A percentile compares a stretch with the other conserved stretches of the same genome.
These are phyloP conservation scores for Spinus olivaceus DNA, from an alignment of 2,797 vertebrate genomes.

Conservation along the genomic window DNA sequence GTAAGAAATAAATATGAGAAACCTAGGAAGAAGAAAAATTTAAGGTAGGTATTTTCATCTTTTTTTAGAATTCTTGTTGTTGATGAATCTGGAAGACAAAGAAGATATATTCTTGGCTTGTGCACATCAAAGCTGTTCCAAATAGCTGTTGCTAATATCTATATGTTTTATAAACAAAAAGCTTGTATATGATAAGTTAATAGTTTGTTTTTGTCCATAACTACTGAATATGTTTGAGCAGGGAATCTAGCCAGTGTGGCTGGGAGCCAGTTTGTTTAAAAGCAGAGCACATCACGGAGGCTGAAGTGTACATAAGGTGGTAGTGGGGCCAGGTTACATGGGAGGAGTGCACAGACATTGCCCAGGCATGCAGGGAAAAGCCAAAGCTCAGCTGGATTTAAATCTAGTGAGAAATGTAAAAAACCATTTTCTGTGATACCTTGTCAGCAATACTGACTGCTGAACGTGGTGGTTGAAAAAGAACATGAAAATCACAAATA, in stretches of 20 bases:
- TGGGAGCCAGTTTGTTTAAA: not conserved
- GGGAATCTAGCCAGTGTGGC: not conserved
- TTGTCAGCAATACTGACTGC: not conserved
- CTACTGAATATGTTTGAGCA: not conserved
- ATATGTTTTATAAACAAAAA: not conserved
- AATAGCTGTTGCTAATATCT: not conserved
- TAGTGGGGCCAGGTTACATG: not conserved
- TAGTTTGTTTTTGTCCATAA: not conserved
- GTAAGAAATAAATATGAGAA: not conserved
- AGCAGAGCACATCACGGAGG: not conserved
- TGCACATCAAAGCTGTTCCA: not conserved
- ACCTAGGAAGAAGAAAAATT: not conserved
- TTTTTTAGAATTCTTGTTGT: not conserved
- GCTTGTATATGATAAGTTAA: not conserved
- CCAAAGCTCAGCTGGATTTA: slow-evolving; percentile 26
- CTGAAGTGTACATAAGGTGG: not conserved
- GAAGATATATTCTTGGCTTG: not conserved
- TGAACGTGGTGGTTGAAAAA: not conserved
- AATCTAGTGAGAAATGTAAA: not conserved
- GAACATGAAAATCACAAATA: not conserved
- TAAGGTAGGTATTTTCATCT: not conserved
- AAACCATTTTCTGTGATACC: not conserved
- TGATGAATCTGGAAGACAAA: not conserved
- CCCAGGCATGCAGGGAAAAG: slow-evolving; percentile 6
- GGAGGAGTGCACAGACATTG: not conserved